Base-by-base conservation (phyloP, 1,140 invertebrate species). In the Drosophila kurseongensis region DNA sequence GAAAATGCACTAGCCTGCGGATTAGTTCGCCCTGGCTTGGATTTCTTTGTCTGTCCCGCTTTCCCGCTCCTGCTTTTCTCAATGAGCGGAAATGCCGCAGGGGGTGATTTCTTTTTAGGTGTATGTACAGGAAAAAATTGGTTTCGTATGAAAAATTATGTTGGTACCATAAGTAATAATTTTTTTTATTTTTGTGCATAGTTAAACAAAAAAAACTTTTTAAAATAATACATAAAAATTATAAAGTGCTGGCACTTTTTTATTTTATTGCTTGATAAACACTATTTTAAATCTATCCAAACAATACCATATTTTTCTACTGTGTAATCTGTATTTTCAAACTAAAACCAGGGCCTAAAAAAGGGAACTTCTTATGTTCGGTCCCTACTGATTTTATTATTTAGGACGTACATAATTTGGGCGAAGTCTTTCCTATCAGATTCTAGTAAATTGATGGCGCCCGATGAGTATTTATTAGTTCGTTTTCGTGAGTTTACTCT, bases 51-150 rank as follows among this genome's bases (percentile, higher is more conserved):
- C 63, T 68, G 38, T 38, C 35, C 32, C 45, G 61, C 45, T 45
- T 62, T 54, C 23, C 40, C 40, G 44, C 54, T 66, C 41, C 44
- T 47, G 35, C 45, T 60, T 71, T 78, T 45, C 35, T 80, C 73
- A 78, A 85, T 85, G 82, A 72, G 75, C 83, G 79, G 82, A 86
- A 86, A 86, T 88, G 71, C 78, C 78, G 47, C 62, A 71, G 78
- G 66, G 78, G 75, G 83, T 72, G 82, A 81, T 67, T 78, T 78
- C 50, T 60, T 67, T 27, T 58, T 14, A 40, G 50, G 6, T 23
- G 23, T 23, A 32, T 27, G 14, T 9, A 32, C 56, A 48, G 41
- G 5, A 40, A 40, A n/a, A 40, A 5, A 32, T 5, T 40, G 0
- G 4, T n/a, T n/a, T n/a, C n/a, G n/a, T n/a, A n/a, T 40, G 5